These are phyloP conservation scores for Plutella xylostella DNA, from an alignment of 2,888 invertebrate genomes.

Conservation along the genomic window DNA sequence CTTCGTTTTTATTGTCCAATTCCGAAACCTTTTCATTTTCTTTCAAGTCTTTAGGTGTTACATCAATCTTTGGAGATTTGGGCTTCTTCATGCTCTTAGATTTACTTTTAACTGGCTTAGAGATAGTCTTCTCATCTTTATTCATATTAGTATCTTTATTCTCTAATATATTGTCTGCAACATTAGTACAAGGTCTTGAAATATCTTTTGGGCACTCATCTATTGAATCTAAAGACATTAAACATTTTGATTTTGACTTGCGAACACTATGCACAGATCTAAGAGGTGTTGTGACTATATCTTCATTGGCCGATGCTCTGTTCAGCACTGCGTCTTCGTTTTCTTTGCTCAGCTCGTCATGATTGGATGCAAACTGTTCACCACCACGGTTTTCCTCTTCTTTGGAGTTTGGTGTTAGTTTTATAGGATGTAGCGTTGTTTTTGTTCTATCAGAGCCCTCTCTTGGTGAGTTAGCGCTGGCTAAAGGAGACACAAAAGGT, in stretches of 20 bases:
- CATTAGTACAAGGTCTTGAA: slow-evolving; percentile 29
- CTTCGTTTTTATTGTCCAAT: too few relatives aligned
- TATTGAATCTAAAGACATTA: too few relatives aligned
- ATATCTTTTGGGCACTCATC: too few relatives aligned
- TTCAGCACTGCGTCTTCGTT: not conserved
- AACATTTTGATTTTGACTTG: too few relatives aligned
- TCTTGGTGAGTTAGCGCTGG: not conserved
- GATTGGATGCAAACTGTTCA: too few relatives aligned
- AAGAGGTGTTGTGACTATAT: slow-evolving; percentile 28
- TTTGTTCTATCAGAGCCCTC: slow-evolving; percentile 17
- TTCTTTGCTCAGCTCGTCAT: not conserved
- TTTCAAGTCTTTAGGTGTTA: too few relatives aligned
- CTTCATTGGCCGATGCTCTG: slow-evolving; percentile 18
- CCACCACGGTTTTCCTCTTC: too few relatives aligned
- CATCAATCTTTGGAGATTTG: too few relatives aligned
- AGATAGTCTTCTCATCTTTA: not conserved
- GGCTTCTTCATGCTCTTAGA: too few relatives aligned
- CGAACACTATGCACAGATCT: slow-evolving; percentile 30
- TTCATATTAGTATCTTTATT: not conserved
- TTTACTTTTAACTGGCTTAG: too few relatives aligned
- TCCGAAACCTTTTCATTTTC: too few relatives aligned
- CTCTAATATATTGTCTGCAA: too few relatives aligned
- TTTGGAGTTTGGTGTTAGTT: not conserved
- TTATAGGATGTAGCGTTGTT: slow-evolving; percentile 21
- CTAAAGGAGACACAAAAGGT: slow-evolving; percentile 51